A percentile compares a stretch with the other conserved stretches of the same genome.
Evolutionary conservation across 1,140 invertebrate genomes (phyloP).

Genomic region (Neodiprion pinetum): DNA sequence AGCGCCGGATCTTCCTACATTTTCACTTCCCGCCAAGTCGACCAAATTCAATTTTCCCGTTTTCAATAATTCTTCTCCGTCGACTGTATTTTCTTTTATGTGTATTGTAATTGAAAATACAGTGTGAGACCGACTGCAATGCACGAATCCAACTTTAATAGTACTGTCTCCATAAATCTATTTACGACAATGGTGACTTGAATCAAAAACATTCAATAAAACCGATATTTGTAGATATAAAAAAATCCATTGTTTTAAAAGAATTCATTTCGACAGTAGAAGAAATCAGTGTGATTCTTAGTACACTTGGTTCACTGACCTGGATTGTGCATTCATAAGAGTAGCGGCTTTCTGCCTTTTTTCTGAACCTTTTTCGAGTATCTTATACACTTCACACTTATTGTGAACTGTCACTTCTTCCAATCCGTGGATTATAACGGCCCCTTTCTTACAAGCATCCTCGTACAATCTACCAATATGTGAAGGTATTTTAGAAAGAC

Average conservation of each 20-base stretch:
- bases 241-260: no score
- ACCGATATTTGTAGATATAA: no score
- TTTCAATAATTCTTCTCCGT: conserved; percentile 92
- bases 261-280: conserved; percentile 14
- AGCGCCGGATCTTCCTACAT: conserved; percentile 92
- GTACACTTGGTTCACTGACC: conserved; percentile 56
- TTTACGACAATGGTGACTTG: no score
- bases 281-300: no score
- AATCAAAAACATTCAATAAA: no score
- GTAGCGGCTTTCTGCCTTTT: conserved; percentile 91
- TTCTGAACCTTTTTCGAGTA: conserved; percentile 86
- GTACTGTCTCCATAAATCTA: no score
- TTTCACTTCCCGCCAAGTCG: conserved; percentile 96
- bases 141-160: conserved; percentile 2
- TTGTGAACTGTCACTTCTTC: conserved; percentile 93
- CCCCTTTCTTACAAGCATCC: conserved; percentile 81
- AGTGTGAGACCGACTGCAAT: conserved; percentile 89
- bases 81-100: conserved; percentile 88
- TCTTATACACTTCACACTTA: conserved; percentile 90
- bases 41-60: conserved; percentile 97
- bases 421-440: conserved; percentile 91
- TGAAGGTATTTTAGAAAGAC: conserved; percentile 27
- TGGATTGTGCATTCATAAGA: conserved; percentile 92
- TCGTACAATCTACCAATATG: conserved; percentile 72
- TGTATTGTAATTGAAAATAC: conserved; percentile 96